Percentiles rank a stretch among this genome's conserved stretches.
Conservation (phyloP, 1,140 invertebrate genomes). For the Palaemon carinicauda region DNA sequence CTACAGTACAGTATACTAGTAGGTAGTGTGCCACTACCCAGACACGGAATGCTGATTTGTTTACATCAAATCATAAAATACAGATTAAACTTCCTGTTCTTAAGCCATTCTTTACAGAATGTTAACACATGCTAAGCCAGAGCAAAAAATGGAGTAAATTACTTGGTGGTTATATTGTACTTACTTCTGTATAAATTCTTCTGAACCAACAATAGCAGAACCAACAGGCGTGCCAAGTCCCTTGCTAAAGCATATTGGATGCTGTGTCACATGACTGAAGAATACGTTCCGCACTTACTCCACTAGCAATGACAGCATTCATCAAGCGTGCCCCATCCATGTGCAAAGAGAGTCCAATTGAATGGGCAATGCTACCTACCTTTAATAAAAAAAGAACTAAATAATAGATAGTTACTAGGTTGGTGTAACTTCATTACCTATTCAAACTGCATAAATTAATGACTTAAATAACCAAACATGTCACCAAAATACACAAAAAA, state of each 20-base stretch:
- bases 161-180: constrained; percentile 57
- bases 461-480: too few species aligned
- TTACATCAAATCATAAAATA: too few species aligned
- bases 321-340: constrained; percentile 93
- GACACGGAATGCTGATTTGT: too few species aligned
- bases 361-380: constrained; percentile 72
- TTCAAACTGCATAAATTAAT: too few species aligned
- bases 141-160: not conserved
- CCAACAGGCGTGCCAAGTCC: constrained; percentile 90
- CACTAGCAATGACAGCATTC: constrained; percentile 79
- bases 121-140: not conserved
- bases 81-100: too few species aligned
- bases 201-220: constrained; percentile 81
- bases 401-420: too few species aligned
- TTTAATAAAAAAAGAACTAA: constrained; percentile 60
- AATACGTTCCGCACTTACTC: constrained; percentile 72
- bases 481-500: too few species aligned
- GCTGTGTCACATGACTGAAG: constrained; percentile 80
- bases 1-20: too few species aligned
- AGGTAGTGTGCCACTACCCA: too few species aligned
- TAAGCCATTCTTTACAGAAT: too few species aligned
- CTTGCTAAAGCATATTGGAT: constrained; percentile 85
- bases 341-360: constrained; percentile 77
- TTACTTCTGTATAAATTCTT: constrained; percentile 80
- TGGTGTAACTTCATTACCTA: too few species aligned